Percentiles rank a stretch among this genome's conserved stretches.
Evolutionary conservation across 2,888 invertebrate species (phyloP).

Genomic region (Caenorhabditis imperialis): DNA sequence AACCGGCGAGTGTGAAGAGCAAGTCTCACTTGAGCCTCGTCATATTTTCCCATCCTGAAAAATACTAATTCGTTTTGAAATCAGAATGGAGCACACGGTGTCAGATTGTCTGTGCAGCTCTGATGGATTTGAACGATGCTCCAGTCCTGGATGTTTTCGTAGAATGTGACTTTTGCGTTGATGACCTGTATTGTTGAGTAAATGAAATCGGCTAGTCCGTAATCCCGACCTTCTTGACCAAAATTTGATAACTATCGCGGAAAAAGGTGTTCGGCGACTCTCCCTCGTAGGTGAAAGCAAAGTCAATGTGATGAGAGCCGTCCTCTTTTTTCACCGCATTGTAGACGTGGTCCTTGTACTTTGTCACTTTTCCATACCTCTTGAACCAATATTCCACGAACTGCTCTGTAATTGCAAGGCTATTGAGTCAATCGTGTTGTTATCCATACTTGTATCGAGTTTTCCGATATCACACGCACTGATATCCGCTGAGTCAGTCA

Average conservation of each 20-base stretch:
- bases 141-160: conserved; percentile 19
- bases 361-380: conserved; percentile 16
- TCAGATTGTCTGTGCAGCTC: conserved; percentile 18
- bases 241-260: conserved; percentile 12
- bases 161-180: conserved; percentile 7
- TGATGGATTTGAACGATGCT: not conserved
- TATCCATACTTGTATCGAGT: conserved; percentile 3
- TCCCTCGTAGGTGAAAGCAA: conserved; percentile 11
- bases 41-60: conserved; percentile 16
- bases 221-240: conserved; percentile 9
- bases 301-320: conserved; percentile 3
- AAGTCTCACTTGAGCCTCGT: conserved; percentile 4
- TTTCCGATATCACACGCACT: conserved; percentile 24
- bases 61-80: not conserved
- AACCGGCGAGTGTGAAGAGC: conserved; percentile 12
- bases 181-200: conserved; percentile 5
- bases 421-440: too few species aligned
- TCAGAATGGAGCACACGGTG: not conserved
- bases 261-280: not conserved
- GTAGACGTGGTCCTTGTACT: conserved; percentile 3
- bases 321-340: not conserved
- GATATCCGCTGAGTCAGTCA: not conserved
- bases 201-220: not conserved
- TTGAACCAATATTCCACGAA: conserved; percentile 29
- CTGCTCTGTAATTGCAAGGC: conserved; percentile 2